Evolutionary conservation across 2,888 invertebrate genomes (phyloP), one percentile per base, ranked within the genome.

Genomic region (Norana najaformis): DNA sequence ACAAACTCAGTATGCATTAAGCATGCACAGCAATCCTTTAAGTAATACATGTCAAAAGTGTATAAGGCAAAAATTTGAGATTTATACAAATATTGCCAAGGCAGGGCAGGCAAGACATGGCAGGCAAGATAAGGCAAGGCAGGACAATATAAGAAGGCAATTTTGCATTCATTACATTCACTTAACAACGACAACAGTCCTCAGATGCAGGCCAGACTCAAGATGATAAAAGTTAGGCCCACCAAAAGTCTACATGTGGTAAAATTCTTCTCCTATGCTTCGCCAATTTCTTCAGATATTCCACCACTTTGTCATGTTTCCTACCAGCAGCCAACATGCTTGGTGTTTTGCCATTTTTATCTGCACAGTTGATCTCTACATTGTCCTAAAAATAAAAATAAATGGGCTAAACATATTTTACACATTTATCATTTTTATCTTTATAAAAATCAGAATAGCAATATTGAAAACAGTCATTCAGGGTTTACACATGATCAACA

Each of bases 331-430:
- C 98, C 91, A 98, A 95, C 96, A 97, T 97, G 53, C 98, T 95
- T 0, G 98, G 98, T 0, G 98, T 98, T 95, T 98, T 98, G 6
- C 97, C 97, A 95, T 98, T 98, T 94, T 98, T 98, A 94, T 98
- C 98, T 23, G 97, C 96, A 1, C 97, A 97, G 93, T 97, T 97
- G 90, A 98, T 95, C 93, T 98, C 97, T 41, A 98, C 97, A 94
- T 97, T 97, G 91, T 97, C 97, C 96, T 97, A 93, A n/a, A 92
- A 91, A 85, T 69, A 85, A 89, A 39, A 23, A 53, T 23, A 37
- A 34, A 41, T 34, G 16, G 23, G 30, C 35, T 53, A 35, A n/a
- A n/a, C n/a, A 69, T 13, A 36, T 53, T 34, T 11, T 37, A n/a
- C 30, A 88, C 20, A 23, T 34, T n/a, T 8, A 4, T 39, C 38